Percentiles rank a stretch among this genome's conserved stretches.
These are phyloP conservation scores for Arctocebus calabarensis DNA, from an alignment of 2,797 vertebrate genomes.

Conservation along the genomic window DNA sequence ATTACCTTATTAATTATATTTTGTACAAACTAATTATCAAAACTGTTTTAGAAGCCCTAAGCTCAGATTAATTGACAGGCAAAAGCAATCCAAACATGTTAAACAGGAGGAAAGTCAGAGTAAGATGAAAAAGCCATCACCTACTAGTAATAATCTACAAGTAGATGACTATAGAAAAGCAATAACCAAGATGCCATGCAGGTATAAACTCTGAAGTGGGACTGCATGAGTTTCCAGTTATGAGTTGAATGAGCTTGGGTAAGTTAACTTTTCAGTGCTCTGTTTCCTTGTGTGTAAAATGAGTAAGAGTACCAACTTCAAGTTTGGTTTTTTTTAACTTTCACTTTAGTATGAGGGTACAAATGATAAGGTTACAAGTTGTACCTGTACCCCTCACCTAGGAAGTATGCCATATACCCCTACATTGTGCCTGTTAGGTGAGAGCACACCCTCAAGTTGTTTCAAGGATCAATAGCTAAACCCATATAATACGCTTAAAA, in stretches of 20 bases:
- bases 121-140: constrained; percentile 26
- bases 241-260: background rate
- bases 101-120: background rate
- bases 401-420: no score
- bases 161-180: background rate
- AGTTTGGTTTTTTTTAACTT: background rate
- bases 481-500: constrained; percentile 18
- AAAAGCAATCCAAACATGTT: constrained; percentile 23
- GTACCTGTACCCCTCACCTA: no score
- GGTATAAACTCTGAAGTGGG: background rate
- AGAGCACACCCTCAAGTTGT: background rate
- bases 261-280: constrained; percentile 23
- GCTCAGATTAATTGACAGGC: background rate
- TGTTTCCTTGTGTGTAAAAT: constrained; percentile 45
- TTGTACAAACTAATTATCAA: constrained; percentile 38
- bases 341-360: no score
- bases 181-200: background rate
- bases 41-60: constrained; percentile 12
- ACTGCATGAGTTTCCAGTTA: background rate
- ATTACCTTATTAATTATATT: constrained; percentile 7
- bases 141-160: background rate
- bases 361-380: no score
- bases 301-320: background rate
- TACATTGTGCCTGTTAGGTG: no score
- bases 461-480: constrained; percentile 5